phyloP scores from a whole-genome alignment of 2,888 invertebrate genomes.

The Andrena trimmerana region DNA sequence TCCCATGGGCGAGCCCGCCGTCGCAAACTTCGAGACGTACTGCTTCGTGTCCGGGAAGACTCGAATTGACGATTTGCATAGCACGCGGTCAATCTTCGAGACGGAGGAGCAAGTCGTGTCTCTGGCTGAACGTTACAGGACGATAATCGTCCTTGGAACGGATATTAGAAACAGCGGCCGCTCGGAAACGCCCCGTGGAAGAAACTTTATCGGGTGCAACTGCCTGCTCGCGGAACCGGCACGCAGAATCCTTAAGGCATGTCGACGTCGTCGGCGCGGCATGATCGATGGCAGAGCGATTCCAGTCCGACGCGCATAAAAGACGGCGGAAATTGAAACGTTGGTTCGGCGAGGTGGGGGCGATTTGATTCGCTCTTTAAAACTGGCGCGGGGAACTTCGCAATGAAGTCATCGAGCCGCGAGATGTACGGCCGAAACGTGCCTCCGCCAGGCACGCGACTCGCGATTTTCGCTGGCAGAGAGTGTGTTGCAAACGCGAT shows the following conservation, averaged over 20 bases:
- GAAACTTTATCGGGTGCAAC: slow-evolving; percentile 15
- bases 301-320: slow-evolving; percentile 49
- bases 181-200: background rate
- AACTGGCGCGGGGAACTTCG: slow-evolving; percentile 34
- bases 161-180: slow-evolving; percentile 53
- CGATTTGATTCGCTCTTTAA: slow-evolving; percentile 35
- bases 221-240: slow-evolving; percentile 2
- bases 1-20: background rate
- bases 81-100: background rate
- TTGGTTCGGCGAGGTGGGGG: slow-evolving; percentile 4
- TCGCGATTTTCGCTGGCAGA: background rate
- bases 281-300: slow-evolving; percentile 60
- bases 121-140: slow-evolving; percentile 31
- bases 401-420: slow-evolving; percentile 10
- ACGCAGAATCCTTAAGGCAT: slow-evolving; percentile 50
- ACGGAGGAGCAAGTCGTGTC: slow-evolving; percentile 5
- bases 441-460: background rate
- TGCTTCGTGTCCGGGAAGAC: background rate
- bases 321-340: slow-evolving; percentile 56
- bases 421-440: slow-evolving; percentile 27
- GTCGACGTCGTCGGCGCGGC: slow-evolving; percentile 36
- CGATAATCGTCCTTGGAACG: slow-evolving; percentile 23
- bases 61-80: background rate
- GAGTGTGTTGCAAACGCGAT: slow-evolving; percentile 1
- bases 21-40: background rate